These are phyloP conservation scores for Varanus salvator DNA, from an alignment of 2,113 vertebrate genomes.

Conservation along the genomic window DNA sequence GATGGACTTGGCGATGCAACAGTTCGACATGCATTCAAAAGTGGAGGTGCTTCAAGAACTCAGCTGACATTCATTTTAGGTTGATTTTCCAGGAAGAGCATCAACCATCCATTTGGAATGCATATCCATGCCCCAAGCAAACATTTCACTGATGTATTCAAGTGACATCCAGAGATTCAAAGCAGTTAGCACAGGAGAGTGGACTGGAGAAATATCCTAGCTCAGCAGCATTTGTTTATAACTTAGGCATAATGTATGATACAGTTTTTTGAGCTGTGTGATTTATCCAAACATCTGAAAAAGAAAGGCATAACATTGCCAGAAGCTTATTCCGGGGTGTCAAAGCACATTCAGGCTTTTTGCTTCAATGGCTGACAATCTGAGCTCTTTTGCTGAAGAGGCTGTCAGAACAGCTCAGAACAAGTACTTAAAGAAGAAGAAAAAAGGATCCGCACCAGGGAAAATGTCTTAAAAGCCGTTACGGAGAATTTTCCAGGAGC, in stretches of 20 bases:
- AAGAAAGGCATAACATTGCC: slow-evolving; percentile 78
- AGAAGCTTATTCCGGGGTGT: slow-evolving; percentile 77
- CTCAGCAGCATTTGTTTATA: slow-evolving; percentile 76
- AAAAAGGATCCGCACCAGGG: slow-evolving; percentile 51
- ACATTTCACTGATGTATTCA: slow-evolving; percentile 58
- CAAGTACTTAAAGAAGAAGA: slow-evolving; percentile 57
- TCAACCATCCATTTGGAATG: slow-evolving; percentile 49
- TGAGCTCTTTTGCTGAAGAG: slow-evolving; percentile 70
- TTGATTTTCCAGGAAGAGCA: slow-evolving; percentile 48
- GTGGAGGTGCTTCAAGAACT: slow-evolving; percentile 23
- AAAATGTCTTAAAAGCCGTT: slow-evolving; percentile 71
- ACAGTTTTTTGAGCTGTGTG: slow-evolving; percentile 59
- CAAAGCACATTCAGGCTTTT: slow-evolving; percentile 77
- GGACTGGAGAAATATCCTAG: slow-evolving; percentile 67
- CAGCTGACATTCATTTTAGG: slow-evolving; percentile 49
- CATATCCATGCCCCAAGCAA: slow-evolving; percentile 58
- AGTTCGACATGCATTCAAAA: slow-evolving; percentile 10
- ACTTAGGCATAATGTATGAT: slow-evolving; percentile 70
- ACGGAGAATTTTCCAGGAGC: slow-evolving; percentile 67
- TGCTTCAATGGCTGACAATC: slow-evolving; percentile 76
- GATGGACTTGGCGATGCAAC: slow-evolving; percentile 3
- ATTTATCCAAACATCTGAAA: slow-evolving; percentile 79
- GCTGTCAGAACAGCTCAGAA: slow-evolving; percentile 78
- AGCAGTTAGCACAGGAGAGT: slow-evolving; percentile 47
- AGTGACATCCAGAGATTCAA: slow-evolving; percentile 62